These are phyloP conservation scores for Sinodicranocentrus sp. DNA, from an alignment of 2,888 invertebrate genomes.

Conservation along the genomic window DNA sequence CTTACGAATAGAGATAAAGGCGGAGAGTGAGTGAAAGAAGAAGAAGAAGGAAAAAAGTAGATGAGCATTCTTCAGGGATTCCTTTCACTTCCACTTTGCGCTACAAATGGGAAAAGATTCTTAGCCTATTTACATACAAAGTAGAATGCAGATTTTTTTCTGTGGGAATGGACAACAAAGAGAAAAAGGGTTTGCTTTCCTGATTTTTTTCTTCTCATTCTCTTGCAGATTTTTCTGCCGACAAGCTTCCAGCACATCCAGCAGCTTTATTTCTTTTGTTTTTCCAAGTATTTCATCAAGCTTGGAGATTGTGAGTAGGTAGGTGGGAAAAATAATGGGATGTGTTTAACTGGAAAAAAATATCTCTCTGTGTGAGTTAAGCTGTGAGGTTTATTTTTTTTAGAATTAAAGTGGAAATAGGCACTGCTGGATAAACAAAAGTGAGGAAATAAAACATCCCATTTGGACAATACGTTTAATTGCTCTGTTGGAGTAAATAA, in stretches of 20 bases:
- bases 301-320: no score
- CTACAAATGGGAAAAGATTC: not conserved
- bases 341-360: no score
- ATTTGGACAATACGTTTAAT: slow-evolving; percentile 3
- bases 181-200: not conserved
- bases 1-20: no score
- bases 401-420: no score
- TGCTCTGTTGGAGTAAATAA: not conserved
- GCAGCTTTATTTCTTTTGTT: no score
- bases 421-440: no score
- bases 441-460: no score
- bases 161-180: not conserved
- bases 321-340: no score
- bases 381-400: no score
- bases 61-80: slow-evolving; percentile 66
- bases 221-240: not conserved
- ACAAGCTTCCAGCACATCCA: no score
- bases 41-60: slow-evolving; percentile 31
- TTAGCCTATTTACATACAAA: slow-evolving; percentile 37
- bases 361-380: no score
- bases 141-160: slow-evolving; percentile 33
- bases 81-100: slow-evolving; percentile 60
- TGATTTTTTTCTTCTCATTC: slow-evolving; percentile 16
- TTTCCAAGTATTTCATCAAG: no score
- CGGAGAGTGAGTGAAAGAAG: not conserved